Base-by-base conservation (phyloP, 2,113 vertebrate species). In the Apaloderma vittatum region DNA sequence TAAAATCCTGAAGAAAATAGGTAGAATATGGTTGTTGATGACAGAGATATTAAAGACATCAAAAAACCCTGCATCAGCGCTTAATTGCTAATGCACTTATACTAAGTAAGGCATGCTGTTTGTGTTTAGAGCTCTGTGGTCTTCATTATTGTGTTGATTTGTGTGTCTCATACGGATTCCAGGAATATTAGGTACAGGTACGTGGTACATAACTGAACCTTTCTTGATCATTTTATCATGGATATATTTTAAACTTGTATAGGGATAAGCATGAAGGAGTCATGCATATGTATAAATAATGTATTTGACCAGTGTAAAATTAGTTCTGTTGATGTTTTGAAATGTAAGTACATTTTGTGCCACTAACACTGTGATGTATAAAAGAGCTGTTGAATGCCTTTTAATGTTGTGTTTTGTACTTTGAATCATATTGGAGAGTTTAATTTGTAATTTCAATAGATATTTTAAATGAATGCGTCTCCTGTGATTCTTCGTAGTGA, bases 351-450 rank as follows among this genome's bases (percentile, higher is more conserved):
- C 91, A 89, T 97, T 97, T 97, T 97, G 98, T 98, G 98, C 98
- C 98, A 98, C 99, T 98, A 98, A 98, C 99, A 99, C 99, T 99
- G 99, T 99, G 99, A 99, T 98, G 98, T 98, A 98, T 93, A 97
- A 96, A 97, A 93, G 97, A 97, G 81, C 94, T 94, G 97, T 97
- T 94, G 97, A 96, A 98, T 96, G 98, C 98, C 98, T 98, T 98
- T 97, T 96, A 92, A 96, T 97, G 97, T 97, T 94, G 97, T 97
- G 96, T 98, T 98, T 98, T 98, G 98, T 98, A 98, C 97, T 98
- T 93, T 91, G 95, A 91, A 96, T 92, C 95, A 90, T 94, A 97
- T 43, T 82, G 93, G 93, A 92, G 91, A 95, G 92, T 97, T 96
- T 95, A 97, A 94, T 98, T 98, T 98, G 97, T 98, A 97, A 98